Conservation (phyloP, 2,113 vertebrate species). For the Microcebus griseorufus region DNA sequence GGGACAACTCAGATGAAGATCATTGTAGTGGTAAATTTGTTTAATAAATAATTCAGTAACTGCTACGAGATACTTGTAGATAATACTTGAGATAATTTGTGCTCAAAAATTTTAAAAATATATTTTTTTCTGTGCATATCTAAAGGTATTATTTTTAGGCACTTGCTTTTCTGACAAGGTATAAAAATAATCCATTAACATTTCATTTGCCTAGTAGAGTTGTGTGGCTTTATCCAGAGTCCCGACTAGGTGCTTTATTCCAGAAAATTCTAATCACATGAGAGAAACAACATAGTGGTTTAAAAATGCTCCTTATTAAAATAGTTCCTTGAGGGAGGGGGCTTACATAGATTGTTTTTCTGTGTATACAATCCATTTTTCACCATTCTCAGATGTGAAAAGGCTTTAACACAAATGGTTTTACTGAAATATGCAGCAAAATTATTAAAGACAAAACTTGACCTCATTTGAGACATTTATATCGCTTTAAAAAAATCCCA, state of each 20-base stretch:
- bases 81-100: background rate
- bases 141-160: background rate
- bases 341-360: background rate
- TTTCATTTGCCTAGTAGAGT: background rate
- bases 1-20: conserved; percentile 96
- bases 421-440: background rate
- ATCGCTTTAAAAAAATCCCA: background rate
- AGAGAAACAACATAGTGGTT: background rate
- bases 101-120: background rate
- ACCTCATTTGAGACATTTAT: background rate
- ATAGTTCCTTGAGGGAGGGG: background rate
- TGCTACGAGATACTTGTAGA: background rate
- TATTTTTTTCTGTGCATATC: background rate
- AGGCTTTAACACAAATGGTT: background rate
- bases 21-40: conserved; percentile 91
- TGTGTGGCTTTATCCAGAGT: background rate
- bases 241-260: background rate
- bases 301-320: background rate
- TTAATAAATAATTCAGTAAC: background rate
- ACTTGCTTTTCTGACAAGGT: background rate
- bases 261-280: background rate
- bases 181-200: background rate
- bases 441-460: background rate
- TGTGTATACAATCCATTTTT: background rate
- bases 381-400: background rate